Percentiles rank a stretch among this genome's conserved stretches.
Conservation (phyloP, 1,140 invertebrate genomes). For the Brachionus koreanus region DNA sequence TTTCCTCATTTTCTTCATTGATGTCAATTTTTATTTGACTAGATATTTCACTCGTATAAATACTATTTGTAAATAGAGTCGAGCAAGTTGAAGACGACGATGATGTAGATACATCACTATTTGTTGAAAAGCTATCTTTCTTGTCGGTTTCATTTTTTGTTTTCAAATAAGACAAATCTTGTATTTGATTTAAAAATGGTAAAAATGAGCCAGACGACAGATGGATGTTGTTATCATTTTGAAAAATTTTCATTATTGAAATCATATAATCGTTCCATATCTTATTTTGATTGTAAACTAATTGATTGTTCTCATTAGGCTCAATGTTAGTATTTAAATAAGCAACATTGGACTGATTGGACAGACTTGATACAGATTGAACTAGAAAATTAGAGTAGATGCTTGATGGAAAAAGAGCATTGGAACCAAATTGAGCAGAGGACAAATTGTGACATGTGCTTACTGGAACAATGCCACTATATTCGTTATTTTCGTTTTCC, state of each 20-base stretch:
- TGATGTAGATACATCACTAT: constrained; percentile 7
- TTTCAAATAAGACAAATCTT: background rate
- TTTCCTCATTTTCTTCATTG: background rate
- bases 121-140: background rate
- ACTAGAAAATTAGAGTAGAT: background rate
- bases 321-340: background rate
- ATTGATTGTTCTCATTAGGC: background rate
- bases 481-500: background rate
- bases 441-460: background rate
- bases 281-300: background rate
- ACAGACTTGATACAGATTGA: background rate
- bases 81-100: constrained; percentile 24
- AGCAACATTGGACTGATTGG: background rate
- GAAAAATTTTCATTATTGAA: background rate
- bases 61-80: background rate
- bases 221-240: background rate
- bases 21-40: background rate
- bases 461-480: background rate
- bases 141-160: background rate
- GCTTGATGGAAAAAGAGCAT: background rate
- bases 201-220: background rate
- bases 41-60: background rate
- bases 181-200: background rate
- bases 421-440: background rate
- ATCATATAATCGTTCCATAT: constrained; percentile 15